Evolutionary conservation across 2,888 invertebrate genomes (phyloP).

Genomic region (Brachylomia viminalis): DNA sequence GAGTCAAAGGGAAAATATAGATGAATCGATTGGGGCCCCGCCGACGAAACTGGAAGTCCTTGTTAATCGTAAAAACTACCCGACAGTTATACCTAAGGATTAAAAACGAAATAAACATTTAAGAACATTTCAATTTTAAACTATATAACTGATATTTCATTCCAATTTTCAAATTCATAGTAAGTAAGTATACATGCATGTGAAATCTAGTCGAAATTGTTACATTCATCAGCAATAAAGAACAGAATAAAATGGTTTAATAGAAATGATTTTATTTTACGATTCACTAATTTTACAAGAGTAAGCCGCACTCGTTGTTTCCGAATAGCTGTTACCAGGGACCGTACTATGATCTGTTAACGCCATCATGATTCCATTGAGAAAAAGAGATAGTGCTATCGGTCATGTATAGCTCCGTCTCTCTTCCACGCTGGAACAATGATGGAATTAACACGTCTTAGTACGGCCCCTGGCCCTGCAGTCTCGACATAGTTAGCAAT

Average conservation of each 20-base stretch:
- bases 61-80: slow-evolving; percentile 10
- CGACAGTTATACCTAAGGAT: slow-evolving; percentile 20
- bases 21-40: background rate
- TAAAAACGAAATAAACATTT: background rate
- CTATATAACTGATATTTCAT: background rate
- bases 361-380: too few relatives aligned
- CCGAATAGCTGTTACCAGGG: too few relatives aligned
- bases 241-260: slow-evolving; percentile 17
- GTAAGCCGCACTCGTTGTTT: too few relatives aligned
- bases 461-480: too few relatives aligned
- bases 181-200: background rate
- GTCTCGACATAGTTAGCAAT: too few relatives aligned
- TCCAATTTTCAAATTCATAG: too few relatives aligned
- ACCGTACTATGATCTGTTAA: too few relatives aligned
- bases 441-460: too few relatives aligned
- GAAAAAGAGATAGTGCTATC: too few relatives aligned
- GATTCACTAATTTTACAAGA: too few relatives aligned
- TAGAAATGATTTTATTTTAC: background rate
- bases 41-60: background rate
- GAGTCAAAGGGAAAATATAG: background rate
- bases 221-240: slow-evolving; percentile 29
- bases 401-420: too few relatives aligned
- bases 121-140: background rate
- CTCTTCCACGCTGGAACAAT: too few relatives aligned
- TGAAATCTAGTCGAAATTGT: background rate